These are phyloP conservation scores for Silurus asotus DNA, from an alignment of 2,113 vertebrate genomes.

Conservation along the genomic window DNA sequence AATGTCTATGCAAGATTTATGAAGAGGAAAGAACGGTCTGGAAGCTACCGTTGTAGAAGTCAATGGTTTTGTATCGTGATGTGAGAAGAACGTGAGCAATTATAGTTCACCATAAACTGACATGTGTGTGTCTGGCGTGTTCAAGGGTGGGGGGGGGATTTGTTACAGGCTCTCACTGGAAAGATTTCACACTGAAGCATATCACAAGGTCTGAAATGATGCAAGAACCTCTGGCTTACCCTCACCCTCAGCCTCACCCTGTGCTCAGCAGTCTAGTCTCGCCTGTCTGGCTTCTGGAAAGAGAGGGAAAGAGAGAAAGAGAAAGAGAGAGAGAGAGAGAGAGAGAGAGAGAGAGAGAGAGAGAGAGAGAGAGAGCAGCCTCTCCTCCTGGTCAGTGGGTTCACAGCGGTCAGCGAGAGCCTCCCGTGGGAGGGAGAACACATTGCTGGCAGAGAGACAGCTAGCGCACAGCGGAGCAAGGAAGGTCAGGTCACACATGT, in stretches of 20 bases:
- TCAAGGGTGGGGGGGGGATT: neutral
- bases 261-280: slow-evolving; percentile 57
- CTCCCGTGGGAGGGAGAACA: slow-evolving; percentile 60
- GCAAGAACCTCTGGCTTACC: slow-evolving; percentile 42
- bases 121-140: neutral
- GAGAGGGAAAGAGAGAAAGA: slow-evolving; percentile 59
- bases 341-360: neutral
- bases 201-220: slow-evolving; percentile 4
- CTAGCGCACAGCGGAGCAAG: slow-evolving; percentile 54
- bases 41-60: neutral
- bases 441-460: slow-evolving; percentile 59
- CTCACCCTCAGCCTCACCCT: slow-evolving; percentile 41
- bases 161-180: neutral
- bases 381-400: slow-evolving; percentile 71
- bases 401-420: slow-evolving; percentile 54
- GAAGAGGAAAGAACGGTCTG: slow-evolving; percentile 5
- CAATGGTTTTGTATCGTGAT: neutral
- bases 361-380: neutral
- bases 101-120: neutral
- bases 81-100: neutral
- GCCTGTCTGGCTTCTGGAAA: slow-evolving; percentile 47
- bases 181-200: slow-evolving; percentile 17
- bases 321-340: neutral
- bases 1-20: slow-evolving; percentile 40
- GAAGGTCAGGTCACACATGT: slow-evolving; percentile 63